Evolutionary conservation across 2,113 vertebrate genomes (phyloP), one percentile per base, ranked within the genome.

Genomic region (Hydrolagus affinis): DNA sequence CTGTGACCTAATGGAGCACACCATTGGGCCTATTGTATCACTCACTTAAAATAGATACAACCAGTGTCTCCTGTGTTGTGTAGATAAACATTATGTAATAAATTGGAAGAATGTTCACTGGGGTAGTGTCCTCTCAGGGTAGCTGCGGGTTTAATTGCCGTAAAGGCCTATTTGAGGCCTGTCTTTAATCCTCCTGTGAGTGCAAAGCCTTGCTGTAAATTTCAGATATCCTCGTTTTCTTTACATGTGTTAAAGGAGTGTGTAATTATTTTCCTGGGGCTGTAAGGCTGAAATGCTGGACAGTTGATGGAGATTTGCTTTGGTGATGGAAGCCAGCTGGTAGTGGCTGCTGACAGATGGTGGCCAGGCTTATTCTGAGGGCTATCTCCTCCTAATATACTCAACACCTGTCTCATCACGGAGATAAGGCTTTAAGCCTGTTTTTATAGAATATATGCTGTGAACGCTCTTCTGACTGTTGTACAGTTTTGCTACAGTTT

Each of bases 111-210:
- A 90, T 91, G 87, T 91, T 91, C 44, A 44, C 44, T 6, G 44
- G 44, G 44, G 44, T 88, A 86, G 89, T 70, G 0, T 92, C 92
- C 91, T 91, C 23, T 0, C 89, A 91, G 91, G 93, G 90, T 92
- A 89, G 90, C 88, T 90, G 90, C 85, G 86, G 88, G 89, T 92
- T 92, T 94, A 94, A 94, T 93, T 93, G 93, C 92, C 88, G 89
- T 90, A 90, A n/a, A 0, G 87, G 88, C 89, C 90, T 86, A 91
- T 94, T 93, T 94, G 92, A 94, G 93, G 92, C 90, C 90, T 89
- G 89, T 88, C 57, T 28, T 88, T 93, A 94, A 93, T 94, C 92
- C 92, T 92, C 87, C 89, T 87, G 92, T 86, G 89, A 90, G 89
- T 76, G 89, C 87, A 91, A 90, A 88, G 89, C 89, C 88, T 88